Base-by-base conservation (phyloP, 2,888 invertebrate genomes). In the Nowickia ferox region DNA sequence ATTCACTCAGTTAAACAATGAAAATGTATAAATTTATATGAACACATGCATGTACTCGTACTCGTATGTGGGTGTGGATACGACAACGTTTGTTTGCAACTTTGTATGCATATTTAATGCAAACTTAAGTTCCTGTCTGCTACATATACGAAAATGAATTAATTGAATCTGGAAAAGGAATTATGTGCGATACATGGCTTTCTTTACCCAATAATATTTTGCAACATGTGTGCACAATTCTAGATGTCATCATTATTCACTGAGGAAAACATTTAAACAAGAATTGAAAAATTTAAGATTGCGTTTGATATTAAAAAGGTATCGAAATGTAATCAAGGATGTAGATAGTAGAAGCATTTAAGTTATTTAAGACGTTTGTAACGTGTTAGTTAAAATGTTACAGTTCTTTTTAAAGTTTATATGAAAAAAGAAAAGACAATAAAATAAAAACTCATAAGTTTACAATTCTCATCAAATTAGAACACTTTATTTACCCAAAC, bases 1-100 rank as follows among this genome's bases (percentile, higher is more conserved):
- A 78, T 84, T 68, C 78, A 84, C 61, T 65, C n/a, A 65, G 59
- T 78, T 19, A 19, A 69, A 42, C n/a, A 55, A 61, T 69, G 46
- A 11, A 61, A 22, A 53, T 51, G 15, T 57, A 57, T 46, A 71
- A 38, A 44, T 63, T 42, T 48, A 19, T 19, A 57, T 46, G 22
- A 11, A 10, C 1, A 17, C 2, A n/a, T 46, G 22, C 11, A 46
- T 17, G n/a, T n/a, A n/a, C n/a, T n/a, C n/a, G n/a, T n/a, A n/a
- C n/a, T n/a, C n/a, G n/a, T n/a, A n/a, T n/a, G 59, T 59, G 48
- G 46, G 48, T 71, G 51, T 17, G n/a, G 17, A 48, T 15, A 22
- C 44, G 30, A 30, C 6, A 30, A 51, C 13, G 17, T 48, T 22
- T 42, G 10, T 10, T 8, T 65, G 19, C n/a, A 51, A 40, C 11